Evolutionary conservation across 1,140 invertebrate genomes (phyloP), one percentile per base, ranked within the genome.

Genomic region (Radopholus similis): DNA sequence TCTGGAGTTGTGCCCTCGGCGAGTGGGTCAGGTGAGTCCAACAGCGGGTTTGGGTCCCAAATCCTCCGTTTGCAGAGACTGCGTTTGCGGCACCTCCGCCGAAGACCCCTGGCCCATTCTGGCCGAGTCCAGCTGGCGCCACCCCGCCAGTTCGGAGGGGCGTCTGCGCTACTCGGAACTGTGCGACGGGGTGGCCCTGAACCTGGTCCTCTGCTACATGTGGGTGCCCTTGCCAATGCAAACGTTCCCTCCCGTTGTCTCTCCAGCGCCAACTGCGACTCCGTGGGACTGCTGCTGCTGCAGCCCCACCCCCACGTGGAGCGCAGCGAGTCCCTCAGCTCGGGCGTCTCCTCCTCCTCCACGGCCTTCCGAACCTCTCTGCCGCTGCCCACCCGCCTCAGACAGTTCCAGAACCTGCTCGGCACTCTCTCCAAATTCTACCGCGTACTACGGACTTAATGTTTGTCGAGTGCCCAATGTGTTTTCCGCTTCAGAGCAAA

Each of bases 1-100:
- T 68, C 47, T 68, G 66, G 66, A 68, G 66, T 44, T 55, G 59
- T 64, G 66, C 66, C 26, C 35, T 68, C 4, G 66, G 66, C 13
- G 57, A 65, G 9, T 68, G 66, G 66, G 66, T 68, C 30, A 68
- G 35, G 66, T 68, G 23, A 69, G 42, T 37, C 51, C 11, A 15
- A 58, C 38, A 59, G 13, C 5, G 28, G 5, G 21, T 26, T 59
- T 59, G 30, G n/a, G 1, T 32, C 8, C 30, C 30, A 59, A 21
- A 55, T 55, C 28, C 28, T 15, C 26, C 0, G 21, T 34, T 18
- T 70, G 23, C 34, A 68, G 65, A 35, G 66, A 68, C 23, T 68
- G 66, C 35, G 49, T 68, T 9, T 68, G 59, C 32, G 57, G 66
- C 21, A 64, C 66, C 18, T 64, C 66, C 11, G 63, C 42, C 0